A percentile compares a stretch with the other conserved stretches of the same genome.
phyloP scores from a whole-genome alignment of 2,888 invertebrate genomes.

The Allygus modestus region DNA sequence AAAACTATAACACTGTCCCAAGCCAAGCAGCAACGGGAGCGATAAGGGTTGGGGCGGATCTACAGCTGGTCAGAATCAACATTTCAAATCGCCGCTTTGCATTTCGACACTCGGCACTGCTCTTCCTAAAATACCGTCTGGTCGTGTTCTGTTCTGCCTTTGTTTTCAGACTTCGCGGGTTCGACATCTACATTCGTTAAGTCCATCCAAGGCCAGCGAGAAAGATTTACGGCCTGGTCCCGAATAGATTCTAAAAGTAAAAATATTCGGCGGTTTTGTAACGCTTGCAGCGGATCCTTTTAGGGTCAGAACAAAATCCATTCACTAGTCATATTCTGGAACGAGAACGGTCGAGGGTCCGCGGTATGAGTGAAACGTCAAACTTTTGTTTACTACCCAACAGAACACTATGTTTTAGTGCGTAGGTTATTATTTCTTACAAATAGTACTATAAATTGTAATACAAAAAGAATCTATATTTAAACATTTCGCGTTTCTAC shows the following conservation, averaged over 20 bases:
- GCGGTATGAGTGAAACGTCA: no score
- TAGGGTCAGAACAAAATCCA: not conserved
- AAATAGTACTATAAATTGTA: no score
- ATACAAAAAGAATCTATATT: no score
- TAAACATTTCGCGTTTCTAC: no score
- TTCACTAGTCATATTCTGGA: not conserved
- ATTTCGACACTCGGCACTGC: not conserved
- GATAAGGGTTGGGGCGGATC: not conserved
- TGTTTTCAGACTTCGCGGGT: not conserved
- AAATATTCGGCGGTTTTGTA: slow-evolving; percentile 20
- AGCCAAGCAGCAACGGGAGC: no score
- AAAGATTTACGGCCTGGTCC: slow-evolving; percentile 2
- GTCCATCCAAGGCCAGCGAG: not conserved
- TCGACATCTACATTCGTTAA: not conserved
- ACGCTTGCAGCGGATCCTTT: not conserved
- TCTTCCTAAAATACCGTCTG: not conserved
- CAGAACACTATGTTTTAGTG: no score
- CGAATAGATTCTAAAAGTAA: slow-evolving; percentile 35
- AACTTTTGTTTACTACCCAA: no score
- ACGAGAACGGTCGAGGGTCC: no score
- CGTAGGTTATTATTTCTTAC: no score
- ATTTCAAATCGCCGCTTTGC: slow-evolving; percentile 21
- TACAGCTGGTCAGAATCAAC: not conserved
- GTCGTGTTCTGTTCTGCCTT: slow-evolving; percentile 14
- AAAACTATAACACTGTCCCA: no score